A percentile compares a stretch with the other conserved stretches of the same genome.
These are phyloP conservation scores for Fulica atra DNA, from an alignment of 2,113 vertebrate species.

Conservation along the genomic window DNA sequence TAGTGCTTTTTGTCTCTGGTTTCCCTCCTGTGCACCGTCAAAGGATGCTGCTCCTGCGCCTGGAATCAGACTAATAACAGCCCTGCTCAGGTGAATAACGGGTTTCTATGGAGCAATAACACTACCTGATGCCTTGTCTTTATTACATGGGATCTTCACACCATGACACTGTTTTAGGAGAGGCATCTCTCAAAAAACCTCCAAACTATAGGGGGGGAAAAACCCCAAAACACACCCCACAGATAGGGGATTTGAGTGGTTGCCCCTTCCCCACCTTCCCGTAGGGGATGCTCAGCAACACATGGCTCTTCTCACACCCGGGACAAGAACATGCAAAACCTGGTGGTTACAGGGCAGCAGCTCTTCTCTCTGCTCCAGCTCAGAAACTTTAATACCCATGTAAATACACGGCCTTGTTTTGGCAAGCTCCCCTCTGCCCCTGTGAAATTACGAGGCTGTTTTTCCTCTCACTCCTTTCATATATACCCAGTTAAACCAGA, in stretches of 20 bases:
- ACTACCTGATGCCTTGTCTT: neutral
- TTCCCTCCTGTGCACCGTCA: neutral
- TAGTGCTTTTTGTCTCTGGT: neutral
- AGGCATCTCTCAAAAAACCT: neutral
- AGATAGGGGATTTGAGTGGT: neutral
- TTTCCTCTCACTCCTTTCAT: neutral
- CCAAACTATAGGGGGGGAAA: neutral
- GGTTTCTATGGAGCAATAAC: neutral
- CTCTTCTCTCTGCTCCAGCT: neutral
- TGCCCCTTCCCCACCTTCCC: accelerated
- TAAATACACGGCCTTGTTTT: accelerated
- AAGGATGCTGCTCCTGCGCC: neutral
- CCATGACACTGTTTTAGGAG: neutral
- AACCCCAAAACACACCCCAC: too few species aligned
- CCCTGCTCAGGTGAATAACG: neutral
- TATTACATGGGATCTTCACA: neutral
- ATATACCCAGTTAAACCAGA: neutral
- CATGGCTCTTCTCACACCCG: accelerated
- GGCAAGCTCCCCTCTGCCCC: neutral
- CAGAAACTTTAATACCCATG: neutral
- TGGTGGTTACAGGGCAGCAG: neutral
- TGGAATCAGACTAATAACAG: neutral
- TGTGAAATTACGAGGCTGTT: neutral
- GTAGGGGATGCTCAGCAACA: neutral
- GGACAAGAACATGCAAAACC: neutral